Conservation (phyloP, 2,888 invertebrate genomes). For the Sinelater perroti region DNA sequence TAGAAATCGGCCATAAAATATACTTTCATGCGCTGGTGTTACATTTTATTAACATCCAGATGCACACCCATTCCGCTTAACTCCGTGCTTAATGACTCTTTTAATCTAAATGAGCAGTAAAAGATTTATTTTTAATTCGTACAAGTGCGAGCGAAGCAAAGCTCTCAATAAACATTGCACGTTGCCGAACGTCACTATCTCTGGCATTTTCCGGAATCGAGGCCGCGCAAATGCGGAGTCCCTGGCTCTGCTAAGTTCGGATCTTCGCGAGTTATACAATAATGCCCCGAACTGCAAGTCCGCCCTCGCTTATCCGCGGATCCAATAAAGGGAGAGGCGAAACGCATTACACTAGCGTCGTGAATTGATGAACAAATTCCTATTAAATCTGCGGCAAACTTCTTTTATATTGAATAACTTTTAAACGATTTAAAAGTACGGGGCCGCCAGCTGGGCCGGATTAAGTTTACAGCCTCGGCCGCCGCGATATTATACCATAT, state of each 20-base stretch:
- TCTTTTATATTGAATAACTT: constrained; percentile 64
- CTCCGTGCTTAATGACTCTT: constrained; percentile 9
- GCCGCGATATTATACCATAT: constrained; percentile 49
- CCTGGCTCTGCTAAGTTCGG: constrained; percentile 8
- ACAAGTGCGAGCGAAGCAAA: constrained; percentile 5
- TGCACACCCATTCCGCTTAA: constrained; percentile 7
- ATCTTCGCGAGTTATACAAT: constrained; percentile 30
- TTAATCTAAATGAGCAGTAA: constrained; percentile 19
- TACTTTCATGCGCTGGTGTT: constrained; percentile 9
- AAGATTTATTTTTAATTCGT: constrained; percentile 20
- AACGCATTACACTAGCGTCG: constrained; percentile 50
- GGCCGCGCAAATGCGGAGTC: too few species aligned
- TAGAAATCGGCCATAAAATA: constrained; percentile 29
- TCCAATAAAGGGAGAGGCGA: constrained; percentile 43
- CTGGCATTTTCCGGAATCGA: too few species aligned
- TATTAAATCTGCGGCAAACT: constrained; percentile 62
- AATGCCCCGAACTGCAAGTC: constrained; percentile 28
- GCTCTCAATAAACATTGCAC: constrained; percentile 6
- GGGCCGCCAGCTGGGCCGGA: constrained; percentile 60
- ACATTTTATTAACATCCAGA: constrained; percentile 20
- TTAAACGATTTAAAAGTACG: constrained; percentile 61
- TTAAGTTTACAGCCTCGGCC: constrained; percentile 59
- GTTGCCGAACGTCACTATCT: constrained; percentile 5
- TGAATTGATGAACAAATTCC: constrained; percentile 64
- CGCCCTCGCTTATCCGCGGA: constrained; percentile 33